Conservation (phyloP, 2,113 vertebrate species). For the Tyrannus savana region DNA sequence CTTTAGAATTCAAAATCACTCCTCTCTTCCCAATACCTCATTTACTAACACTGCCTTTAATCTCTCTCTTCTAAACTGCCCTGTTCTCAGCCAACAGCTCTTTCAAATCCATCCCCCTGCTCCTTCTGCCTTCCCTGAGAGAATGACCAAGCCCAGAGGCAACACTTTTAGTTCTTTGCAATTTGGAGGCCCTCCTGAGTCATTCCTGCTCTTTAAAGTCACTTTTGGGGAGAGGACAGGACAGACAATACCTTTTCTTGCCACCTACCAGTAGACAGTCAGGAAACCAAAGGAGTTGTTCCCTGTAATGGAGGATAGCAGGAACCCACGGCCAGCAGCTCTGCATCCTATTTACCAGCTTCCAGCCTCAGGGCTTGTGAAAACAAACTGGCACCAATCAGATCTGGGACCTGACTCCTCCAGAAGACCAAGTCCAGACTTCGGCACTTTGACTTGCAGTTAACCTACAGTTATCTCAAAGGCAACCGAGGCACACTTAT, state of each 20-base stretch:
- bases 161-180: neutral
- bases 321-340: neutral
- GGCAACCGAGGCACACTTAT: neutral
- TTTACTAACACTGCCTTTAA: neutral
- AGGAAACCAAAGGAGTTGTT: neutral
- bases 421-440: neutral
- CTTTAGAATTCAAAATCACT: neutral
- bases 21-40: neutral
- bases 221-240: neutral
- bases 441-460: neutral
- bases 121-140: neutral
- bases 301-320: rapidly evolving
- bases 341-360: neutral
- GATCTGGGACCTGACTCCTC: neutral
- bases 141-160: neutral
- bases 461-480: neutral
- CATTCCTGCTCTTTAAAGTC: rapidly evolving
- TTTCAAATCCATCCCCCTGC: neutral
- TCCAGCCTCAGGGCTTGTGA: neutral
- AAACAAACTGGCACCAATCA: neutral
- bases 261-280: neutral
- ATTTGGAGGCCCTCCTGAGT: neutral
- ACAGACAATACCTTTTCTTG: neutral
- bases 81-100: neutral
- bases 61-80: neutral